Base-by-base conservation (phyloP, 2,113 vertebrate genomes). In the Nesoenas mayeri region DNA sequence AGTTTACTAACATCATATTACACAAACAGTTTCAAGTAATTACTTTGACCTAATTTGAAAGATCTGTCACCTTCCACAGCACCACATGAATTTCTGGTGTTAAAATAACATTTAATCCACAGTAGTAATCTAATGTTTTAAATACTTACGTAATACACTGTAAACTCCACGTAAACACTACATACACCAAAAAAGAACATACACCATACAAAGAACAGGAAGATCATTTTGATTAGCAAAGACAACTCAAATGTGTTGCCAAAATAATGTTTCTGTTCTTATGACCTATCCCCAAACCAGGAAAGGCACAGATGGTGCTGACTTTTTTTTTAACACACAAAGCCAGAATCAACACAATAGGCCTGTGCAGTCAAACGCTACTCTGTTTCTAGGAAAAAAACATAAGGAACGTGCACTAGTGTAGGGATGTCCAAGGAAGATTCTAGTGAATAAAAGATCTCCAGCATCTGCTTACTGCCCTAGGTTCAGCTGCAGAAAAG, bases 261-360 rank as follows among this genome's bases (percentile, higher is more conserved):
- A 83, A 85, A 95, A 93, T 93, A 0, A 79, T 85, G 85, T 83
- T 85, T 91, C 95, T 96, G 93, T 91, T 91, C 93, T 94, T 96
- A 93, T 1, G 65, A 93, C 75, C 70, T 94, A 93, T 83, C 95
- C 95, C 85, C 94, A 94, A 96, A 93, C 54, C 90, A 90, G 67
- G 28, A 34, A 93, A 97, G 94, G 95, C 95, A 97, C 91, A 88
- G 75, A 69, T 51, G 65, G 75, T 78, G 75, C 31, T 70, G 42
- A 42, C 34, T 84, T 73, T 82, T 81, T 88, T 83, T 72, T 86
- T 77, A 89, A 44, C 81, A 91, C 88, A 79, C 70, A 91, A 94
- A 93, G 53, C 88, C 90, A 94, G 88, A 94, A 85, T 54, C 66
- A 82, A 83, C 54, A 95, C 79, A 88, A 19, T 12, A 90, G 95